A percentile compares a stretch with the other conserved stretches of the same genome.
Evolutionary conservation across 2,888 invertebrate species (phyloP).

Genomic region (Heliothis peltigera): DNA sequence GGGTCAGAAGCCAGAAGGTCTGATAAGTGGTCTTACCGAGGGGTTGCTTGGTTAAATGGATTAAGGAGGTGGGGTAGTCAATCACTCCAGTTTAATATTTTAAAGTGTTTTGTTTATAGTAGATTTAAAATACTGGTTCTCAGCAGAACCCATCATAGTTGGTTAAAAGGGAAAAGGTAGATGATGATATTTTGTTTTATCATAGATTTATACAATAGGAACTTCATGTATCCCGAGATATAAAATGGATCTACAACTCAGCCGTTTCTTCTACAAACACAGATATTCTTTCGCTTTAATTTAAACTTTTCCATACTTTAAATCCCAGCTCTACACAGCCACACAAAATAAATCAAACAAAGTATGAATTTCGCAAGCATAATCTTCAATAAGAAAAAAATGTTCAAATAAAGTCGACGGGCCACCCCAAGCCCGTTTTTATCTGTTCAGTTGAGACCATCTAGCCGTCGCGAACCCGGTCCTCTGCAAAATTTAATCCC

Average conservation of each 20-base stretch:
- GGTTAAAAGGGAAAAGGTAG: no score
- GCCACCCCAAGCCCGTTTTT: constrained; percentile 67
- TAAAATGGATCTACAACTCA: background rate
- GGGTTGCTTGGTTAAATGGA: no score
- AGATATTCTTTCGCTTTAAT: constrained; percentile 19
- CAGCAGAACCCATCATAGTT: no score
- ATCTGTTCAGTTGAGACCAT: constrained; percentile 73
- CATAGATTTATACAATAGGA: background rate
- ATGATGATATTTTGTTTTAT: background rate
- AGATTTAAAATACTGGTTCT: no score
- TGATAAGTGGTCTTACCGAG: no score
- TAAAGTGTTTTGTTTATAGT: no score
- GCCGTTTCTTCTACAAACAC: constrained; percentile 11
- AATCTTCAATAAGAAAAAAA: constrained; percentile 62
- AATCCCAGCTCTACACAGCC: constrained; percentile 30
- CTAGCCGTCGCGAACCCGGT: constrained; percentile 73
- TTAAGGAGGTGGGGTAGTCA: no score
- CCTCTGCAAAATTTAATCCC: constrained; percentile 84
- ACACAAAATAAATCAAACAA: constrained; percentile 61
- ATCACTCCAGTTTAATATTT: no score
- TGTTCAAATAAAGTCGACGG: constrained; percentile 61
- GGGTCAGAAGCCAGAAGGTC: no score
- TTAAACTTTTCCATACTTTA: constrained; percentile 42
- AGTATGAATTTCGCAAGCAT: constrained; percentile 55
- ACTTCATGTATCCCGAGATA: background rate